These are phyloP conservation scores for Sander lucioperca DNA, from an alignment of 2,113 vertebrate genomes.

Conservation along the genomic window DNA sequence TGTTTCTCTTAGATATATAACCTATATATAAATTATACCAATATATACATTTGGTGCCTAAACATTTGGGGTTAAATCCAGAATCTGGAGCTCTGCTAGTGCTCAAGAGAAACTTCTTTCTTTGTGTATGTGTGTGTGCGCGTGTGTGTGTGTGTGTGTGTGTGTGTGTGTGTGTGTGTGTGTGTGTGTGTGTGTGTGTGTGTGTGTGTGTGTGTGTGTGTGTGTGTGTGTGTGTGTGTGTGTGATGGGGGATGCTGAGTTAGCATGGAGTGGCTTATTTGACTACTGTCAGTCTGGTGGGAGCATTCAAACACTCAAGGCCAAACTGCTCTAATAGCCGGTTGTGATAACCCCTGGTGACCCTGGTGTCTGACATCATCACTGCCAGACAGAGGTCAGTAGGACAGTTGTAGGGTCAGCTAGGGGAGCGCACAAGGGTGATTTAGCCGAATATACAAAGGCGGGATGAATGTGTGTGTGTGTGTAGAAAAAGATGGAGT, in stretches of 20 bases:
- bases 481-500: conserved; percentile 2
- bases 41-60: no score
- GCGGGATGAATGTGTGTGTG: conserved; percentile 25
- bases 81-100: conserved; percentile 50
- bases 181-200: conserved; percentile 18
- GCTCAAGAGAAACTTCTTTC: conserved; percentile 56
- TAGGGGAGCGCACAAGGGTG: neutral
- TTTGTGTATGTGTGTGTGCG: neutral
- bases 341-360: conserved; percentile 70
- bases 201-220: conserved; percentile 23
- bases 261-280: conserved; percentile 68
- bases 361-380: conserved; percentile 67
- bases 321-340: conserved; percentile 56
- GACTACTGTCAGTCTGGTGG: conserved; percentile 60
- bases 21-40: no score
- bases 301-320: conserved; percentile 60
- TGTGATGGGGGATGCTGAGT: conserved; percentile 59
- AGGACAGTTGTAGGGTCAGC: conserved; percentile 14
- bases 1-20: neutral
- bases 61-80: conserved; percentile 37
- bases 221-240: conserved; percentile 20
- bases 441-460: conserved; percentile 27
- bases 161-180: conserved; percentile 5
- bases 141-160: neutral
- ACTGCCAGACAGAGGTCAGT: conserved; percentile 56